A percentile compares a stretch with the other conserved stretches of the same genome.
Evolutionary conservation across 2,113 vertebrate genomes (phyloP).

Genomic region (Strigops habroptila): DNA sequence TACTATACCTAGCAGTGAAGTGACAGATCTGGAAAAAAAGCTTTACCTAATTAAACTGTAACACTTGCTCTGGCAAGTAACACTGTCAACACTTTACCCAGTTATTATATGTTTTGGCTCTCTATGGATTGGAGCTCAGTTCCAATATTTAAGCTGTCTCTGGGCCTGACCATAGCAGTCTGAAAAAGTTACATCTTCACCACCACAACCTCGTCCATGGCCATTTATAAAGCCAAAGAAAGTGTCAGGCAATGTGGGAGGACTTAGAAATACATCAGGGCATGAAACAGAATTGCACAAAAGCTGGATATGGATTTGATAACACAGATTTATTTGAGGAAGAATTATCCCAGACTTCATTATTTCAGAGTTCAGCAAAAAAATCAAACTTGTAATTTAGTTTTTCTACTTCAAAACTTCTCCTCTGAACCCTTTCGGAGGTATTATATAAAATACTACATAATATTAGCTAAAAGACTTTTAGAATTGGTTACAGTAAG

Average conservation of each 20-base stretch:
- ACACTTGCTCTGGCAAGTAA: neutral
- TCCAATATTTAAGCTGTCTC: neutral
- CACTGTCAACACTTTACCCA: neutral
- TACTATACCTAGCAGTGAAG: neutral
- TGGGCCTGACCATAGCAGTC: neutral
- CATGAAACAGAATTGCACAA: neutral
- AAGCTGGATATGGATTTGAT: neutral
- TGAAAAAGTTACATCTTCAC: neutral
- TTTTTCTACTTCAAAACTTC: neutral
- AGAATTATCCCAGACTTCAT: neutral
- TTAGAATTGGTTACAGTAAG: neutral
- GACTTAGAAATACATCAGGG: neutral
- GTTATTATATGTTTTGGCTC: neutral
- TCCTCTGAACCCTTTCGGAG: neutral
- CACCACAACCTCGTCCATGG: neutral
- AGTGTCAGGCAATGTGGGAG: neutral
- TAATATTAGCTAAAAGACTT: neutral
- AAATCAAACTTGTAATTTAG: neutral
- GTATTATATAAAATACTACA: neutral
- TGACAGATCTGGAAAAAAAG: neutral
- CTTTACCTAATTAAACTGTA: neutral
- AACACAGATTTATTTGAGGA: neutral
- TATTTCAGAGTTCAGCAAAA: neutral
- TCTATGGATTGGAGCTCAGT: neutral
- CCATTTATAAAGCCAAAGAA: neutral